A percentile compares a stretch with the other conserved stretches of the same genome.
These are phyloP conservation scores for Tolmerus cingulatus DNA, from an alignment of 2,888 invertebrate genomes.

Conservation along the genomic window DNA sequence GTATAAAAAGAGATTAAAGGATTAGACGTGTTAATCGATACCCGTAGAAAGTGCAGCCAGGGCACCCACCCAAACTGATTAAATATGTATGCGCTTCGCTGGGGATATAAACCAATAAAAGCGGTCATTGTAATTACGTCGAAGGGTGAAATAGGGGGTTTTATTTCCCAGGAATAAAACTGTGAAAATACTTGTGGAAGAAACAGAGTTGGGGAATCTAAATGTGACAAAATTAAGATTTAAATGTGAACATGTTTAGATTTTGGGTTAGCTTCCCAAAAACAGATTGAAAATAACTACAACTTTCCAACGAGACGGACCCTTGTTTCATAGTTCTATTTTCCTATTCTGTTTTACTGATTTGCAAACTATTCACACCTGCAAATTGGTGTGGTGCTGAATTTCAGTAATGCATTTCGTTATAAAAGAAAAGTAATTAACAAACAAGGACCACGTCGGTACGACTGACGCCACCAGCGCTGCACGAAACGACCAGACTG, in stretches of 20 bases:
- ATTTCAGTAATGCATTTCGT: background rate
- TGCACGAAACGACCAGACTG: background rate
- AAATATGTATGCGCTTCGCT: background rate
- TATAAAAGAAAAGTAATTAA: conserved; percentile 41
- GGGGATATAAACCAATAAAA: background rate
- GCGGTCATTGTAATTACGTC: background rate
- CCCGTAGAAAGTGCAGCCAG: background rate
- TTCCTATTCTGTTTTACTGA: background rate
- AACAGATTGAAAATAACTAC: background rate
- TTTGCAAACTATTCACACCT: conserved; percentile 31
- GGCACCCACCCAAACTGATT: background rate
- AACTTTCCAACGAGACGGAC: conserved; percentile 5
- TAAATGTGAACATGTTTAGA: background rate
- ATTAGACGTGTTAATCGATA: conserved; percentile 28
- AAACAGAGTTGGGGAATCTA: background rate
- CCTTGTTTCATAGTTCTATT: background rate
- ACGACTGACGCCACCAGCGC: background rate
- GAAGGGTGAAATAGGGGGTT: background rate
- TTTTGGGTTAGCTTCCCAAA: background rate
- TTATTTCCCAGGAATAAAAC: background rate
- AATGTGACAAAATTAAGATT: background rate
- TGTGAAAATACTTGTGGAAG: background rate
- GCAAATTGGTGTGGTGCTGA: background rate
- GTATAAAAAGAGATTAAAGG: conserved; percentile 17
- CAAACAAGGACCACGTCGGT: background rate